A percentile compares a stretch with the other conserved stretches of the same genome.
Conservation (phyloP, 2,888 invertebrate species). For the Scrobipalpa atriplicella region DNA sequence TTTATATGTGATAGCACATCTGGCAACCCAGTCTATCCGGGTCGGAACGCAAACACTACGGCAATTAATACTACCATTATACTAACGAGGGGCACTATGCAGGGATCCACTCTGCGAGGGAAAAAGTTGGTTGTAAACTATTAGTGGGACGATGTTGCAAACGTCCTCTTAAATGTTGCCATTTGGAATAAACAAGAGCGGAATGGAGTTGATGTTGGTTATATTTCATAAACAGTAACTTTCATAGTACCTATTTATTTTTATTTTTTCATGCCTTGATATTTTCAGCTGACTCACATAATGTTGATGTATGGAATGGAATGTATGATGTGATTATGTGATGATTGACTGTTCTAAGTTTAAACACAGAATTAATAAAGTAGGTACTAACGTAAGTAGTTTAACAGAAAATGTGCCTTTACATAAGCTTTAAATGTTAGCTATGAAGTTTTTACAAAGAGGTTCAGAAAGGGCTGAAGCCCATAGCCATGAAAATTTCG, state of each 20-base stretch:
- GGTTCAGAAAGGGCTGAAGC: not conserved
- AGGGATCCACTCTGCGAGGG: not conserved
- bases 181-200: conserved; percentile 18
- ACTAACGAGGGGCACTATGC: conserved; percentile 38
- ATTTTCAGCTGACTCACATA: too few species aligned
- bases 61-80: conserved; percentile 73
- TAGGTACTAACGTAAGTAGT: too few species aligned
- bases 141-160: conserved; percentile 15
- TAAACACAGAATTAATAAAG: too few species aligned
- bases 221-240: not conserved
- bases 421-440: too few species aligned
- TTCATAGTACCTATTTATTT: not conserved
- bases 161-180: conserved; percentile 17
- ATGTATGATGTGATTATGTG: too few species aligned
- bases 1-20: not conserved
- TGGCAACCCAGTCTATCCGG: conserved; percentile 4
- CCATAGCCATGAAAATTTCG: not conserved
- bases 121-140: conserved; percentile 21
- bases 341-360: too few species aligned
- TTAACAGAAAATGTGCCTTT: too few species aligned
- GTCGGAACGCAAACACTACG: conserved; percentile 54
- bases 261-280: not conserved
- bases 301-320: too few species aligned
- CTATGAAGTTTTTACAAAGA: too few species aligned
- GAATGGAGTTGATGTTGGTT: conserved; percentile 6